Evolutionary conservation across 1,140 invertebrate species (phyloP).

Genomic region (Hypothenemus hampei): DNA sequence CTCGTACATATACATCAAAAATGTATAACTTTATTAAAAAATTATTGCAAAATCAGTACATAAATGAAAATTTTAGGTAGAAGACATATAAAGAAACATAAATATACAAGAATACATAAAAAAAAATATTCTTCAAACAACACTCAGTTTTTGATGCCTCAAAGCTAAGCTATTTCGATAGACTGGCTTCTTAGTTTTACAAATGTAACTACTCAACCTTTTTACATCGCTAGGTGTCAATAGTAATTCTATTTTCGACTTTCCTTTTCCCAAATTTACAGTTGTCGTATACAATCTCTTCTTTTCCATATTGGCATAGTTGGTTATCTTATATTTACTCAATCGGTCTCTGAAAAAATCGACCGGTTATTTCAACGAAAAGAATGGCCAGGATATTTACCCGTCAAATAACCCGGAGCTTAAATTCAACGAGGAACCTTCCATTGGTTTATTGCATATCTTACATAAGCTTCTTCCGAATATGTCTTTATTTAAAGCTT

Average conservation of each 20-base stretch:
- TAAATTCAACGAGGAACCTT: slow-evolving; percentile 12
- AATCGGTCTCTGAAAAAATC: slow-evolving; percentile 13
- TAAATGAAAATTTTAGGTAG: too few species aligned
- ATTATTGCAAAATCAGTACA: too few species aligned
- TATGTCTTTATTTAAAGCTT: slow-evolving; percentile 21
- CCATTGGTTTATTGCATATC: slow-evolving; percentile 31
- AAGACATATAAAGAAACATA: too few species aligned
- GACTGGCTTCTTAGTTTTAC: slow-evolving; percentile 7
- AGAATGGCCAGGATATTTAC: slow-evolving; percentile 5
- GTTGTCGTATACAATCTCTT: slow-evolving; percentile 6
- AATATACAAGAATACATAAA: too few species aligned
- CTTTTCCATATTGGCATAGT: slow-evolving; percentile 19
- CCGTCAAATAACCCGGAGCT: slow-evolving; percentile 5
- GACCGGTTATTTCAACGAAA: background rate
- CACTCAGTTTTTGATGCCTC: slow-evolving; percentile 29
- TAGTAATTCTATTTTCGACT: slow-evolving; percentile 24
- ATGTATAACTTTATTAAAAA: too few species aligned
- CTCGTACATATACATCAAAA: too few species aligned
- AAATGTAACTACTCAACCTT: slow-evolving; percentile 10
- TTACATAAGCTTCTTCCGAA: slow-evolving; percentile 27
- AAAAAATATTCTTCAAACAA: too few species aligned
- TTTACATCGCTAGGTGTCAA: slow-evolving; percentile 7
- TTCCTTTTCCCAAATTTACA: slow-evolving; percentile 18
- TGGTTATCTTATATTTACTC: slow-evolving; percentile 3
- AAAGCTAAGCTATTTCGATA: slow-evolving; percentile 27